Conservation (phyloP, 1,140 invertebrate species). For the Diorhabda sublineata region DNA sequence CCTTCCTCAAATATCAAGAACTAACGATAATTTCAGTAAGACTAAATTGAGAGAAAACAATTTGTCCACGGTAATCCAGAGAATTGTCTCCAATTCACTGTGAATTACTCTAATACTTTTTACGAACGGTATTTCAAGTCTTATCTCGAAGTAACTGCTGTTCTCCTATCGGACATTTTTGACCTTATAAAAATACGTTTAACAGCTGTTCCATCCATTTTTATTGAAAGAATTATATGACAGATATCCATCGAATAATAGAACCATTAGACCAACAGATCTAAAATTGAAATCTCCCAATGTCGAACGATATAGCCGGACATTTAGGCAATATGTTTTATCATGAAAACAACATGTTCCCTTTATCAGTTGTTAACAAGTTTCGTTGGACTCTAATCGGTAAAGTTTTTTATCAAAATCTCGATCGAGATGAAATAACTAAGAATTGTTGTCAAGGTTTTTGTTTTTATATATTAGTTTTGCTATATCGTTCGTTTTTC, state of each 20-base stretch:
- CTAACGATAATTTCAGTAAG: too few species aligned
- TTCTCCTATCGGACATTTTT: too few species aligned
- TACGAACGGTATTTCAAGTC: too few species aligned
- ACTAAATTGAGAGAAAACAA: too few species aligned
- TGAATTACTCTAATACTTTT: too few species aligned
- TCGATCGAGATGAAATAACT: slow-evolving; percentile 29
- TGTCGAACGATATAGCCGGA: slow-evolving; percentile 38
- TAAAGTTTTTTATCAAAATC: slow-evolving; percentile 37
- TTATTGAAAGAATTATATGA: not conserved
- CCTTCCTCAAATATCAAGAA: too few species aligned
- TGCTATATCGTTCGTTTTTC: slow-evolving; percentile 16
- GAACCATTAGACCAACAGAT: slow-evolving; percentile 32
- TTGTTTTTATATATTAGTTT: slow-evolving; percentile 40
- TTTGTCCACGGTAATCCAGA: too few species aligned
- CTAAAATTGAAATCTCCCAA: slow-evolving; percentile 44
- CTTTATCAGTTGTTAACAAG: slow-evolving; percentile 47
- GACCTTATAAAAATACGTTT: not conserved
- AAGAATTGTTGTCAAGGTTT: slow-evolving; percentile 36
- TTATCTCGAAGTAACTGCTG: too few species aligned
- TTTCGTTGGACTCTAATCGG: slow-evolving; percentile 44
- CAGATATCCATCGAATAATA: not conserved
- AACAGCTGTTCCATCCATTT: not conserved
- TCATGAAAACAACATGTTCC: slow-evolving; percentile 2
- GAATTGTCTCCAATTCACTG: too few species aligned
- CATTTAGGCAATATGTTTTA: slow-evolving; percentile 45